Percentiles rank a stretch among this genome's conserved stretches.
Conservation (phyloP, 2,113 vertebrate species). For the Capreolus pygargus region DNA sequence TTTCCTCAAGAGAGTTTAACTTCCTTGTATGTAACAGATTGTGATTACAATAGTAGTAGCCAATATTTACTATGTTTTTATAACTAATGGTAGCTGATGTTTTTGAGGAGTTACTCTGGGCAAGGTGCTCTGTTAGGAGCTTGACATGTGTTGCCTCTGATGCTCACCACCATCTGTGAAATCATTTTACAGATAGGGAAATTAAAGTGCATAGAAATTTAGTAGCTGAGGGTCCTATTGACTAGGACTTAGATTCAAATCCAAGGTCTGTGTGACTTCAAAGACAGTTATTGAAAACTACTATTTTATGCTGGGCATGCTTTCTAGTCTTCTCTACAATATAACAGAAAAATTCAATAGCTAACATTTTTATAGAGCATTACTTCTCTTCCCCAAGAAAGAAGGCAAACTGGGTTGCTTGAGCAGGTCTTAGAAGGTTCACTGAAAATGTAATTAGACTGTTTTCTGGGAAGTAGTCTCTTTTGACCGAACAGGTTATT, state of each 20-base stretch:
- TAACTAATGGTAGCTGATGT: not conserved
- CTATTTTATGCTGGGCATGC: not conserved
- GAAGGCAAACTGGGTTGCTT: not conserved
- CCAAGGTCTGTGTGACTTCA: not conserved
- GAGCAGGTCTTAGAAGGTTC: not conserved
- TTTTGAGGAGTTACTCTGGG: not conserved
- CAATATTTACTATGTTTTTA: not conserved
- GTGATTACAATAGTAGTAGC: not conserved
- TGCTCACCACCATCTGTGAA: not conserved
- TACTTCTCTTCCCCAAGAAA: not conserved
- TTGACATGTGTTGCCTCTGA: not conserved
- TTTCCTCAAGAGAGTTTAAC: not conserved
- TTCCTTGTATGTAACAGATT: not conserved
- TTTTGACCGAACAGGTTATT: not conserved
- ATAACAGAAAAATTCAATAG: not conserved
- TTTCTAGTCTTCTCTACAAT: not conserved
- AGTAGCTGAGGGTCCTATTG: not conserved
- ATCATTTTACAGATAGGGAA: not conserved
- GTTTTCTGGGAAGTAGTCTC: not conserved
- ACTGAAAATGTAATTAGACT: conserved; percentile 22
- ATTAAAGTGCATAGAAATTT: not conserved
- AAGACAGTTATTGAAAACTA: not conserved
- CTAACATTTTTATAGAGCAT: not conserved
- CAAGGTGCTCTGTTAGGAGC: not conserved
- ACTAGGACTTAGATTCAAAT: not conserved